Evolutionary conservation across 2,888 invertebrate species (phyloP), one percentile per base, ranked within the genome.

Genomic region (Trachelus troglodyta): DNA sequence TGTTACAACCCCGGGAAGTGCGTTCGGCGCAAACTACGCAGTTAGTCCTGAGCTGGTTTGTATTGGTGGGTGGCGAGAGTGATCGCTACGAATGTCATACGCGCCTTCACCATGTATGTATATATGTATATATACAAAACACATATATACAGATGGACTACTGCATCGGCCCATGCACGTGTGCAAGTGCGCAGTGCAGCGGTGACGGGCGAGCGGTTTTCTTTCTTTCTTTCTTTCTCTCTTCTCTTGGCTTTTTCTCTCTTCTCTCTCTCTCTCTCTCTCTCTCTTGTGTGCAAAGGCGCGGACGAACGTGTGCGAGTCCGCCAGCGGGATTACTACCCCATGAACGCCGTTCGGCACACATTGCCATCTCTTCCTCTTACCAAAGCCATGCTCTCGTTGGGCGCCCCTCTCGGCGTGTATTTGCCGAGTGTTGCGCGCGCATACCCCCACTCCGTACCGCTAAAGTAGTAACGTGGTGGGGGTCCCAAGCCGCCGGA

Each of bases 1-100:
- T 56, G 34, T 71, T 71, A 71, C 71, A 81, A 84, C 85, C 85
- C 81, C 79, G 79, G 76, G 77, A 75, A 83, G 82, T 74, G 75
- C 76, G 76, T 74, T 35, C 34, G 79, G 84, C 85, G 85, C 88
- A 87, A 89, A 89, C 90, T 89, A 89, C 89, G 89, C 89, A 89
- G 89, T 89, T 90, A 88, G 87, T 84, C 83, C 86, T 85, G 86
- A 84, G 56, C 76, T 77, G 77, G 77, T 74, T 34, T 75, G 79
- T 73, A 56, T 56, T 30, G 76, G 75, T 76, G 74, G 76, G 75
- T 79, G 71, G 74, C 74, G 77, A 77, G 81, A 77, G 78, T 77
- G 80, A 68, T 73, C 81, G 82, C 79, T 30, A 80, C 79, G 33
- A 80, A 81, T 83, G 85, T 85, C 85, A 82, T 81, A 85, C 85